A percentile compares a stretch with the other conserved stretches of the same genome.
Conservation (phyloP, 2,888 invertebrate species). For the Dynastes tityus region DNA sequence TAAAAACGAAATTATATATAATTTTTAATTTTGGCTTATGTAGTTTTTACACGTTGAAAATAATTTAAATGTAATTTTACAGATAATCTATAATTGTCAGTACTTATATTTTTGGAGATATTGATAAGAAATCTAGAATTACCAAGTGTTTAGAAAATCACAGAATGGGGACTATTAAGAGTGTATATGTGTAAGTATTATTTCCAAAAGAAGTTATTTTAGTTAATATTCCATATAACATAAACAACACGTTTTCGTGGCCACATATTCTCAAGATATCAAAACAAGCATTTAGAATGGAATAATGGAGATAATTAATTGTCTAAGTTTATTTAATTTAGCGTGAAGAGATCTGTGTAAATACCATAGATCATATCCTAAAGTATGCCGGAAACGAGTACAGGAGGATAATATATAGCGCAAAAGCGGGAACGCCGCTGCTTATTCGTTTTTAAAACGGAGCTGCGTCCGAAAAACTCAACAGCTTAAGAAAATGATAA, state of each 20-base stretch:
- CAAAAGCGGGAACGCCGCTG: slow-evolving; percentile 21
- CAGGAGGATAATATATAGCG: slow-evolving; percentile 32
- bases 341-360: slow-evolving; percentile 31
- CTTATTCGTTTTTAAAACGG: slow-evolving; percentile 36
- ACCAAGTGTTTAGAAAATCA: no score
- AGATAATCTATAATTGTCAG: no score
- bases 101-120: no score
- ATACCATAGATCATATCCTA: slow-evolving; percentile 33
- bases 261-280: not conserved
- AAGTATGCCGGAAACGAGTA: slow-evolving; percentile 16
- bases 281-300: not conserved
- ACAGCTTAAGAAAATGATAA: slow-evolving; percentile 48
- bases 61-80: no score
- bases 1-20: no score
- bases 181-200: no score
- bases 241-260: not conserved
- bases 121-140: no score
- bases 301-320: slow-evolving; percentile 14
- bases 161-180: no score
- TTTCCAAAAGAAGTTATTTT: no score
- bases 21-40: no score
- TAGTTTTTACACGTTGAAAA: no score
- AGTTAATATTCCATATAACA: not conserved
- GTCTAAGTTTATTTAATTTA: slow-evolving; percentile 32
- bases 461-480: slow-evolving; percentile 40